phyloP scores from a whole-genome alignment of 2,113 vertebrate genomes.

The Ciconia boyciana region DNA sequence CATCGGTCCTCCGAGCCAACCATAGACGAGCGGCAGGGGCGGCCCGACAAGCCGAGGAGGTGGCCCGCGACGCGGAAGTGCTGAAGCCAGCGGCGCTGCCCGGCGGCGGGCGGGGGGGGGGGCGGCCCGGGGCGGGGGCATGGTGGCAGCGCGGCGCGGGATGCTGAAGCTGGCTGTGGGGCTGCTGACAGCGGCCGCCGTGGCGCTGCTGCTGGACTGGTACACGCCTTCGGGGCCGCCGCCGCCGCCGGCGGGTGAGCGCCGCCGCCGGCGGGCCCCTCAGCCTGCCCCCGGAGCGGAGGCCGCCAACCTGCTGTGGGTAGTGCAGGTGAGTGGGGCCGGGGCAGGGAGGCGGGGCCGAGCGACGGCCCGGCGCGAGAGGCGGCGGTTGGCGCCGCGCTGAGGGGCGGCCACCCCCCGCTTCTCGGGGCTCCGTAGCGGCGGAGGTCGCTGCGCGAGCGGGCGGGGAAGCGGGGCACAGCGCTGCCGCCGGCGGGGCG shows the following conservation, averaged over 20 bases:
- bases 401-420: not conserved
- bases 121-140: not conserved
- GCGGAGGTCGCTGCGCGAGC: not conserved
- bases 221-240: conserved; percentile 71
- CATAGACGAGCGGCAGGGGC: not conserved
- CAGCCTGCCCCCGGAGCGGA: conserved; percentile 63
- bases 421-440: not conserved
- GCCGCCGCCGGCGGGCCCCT: conserved; percentile 36
- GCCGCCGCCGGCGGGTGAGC: not conserved
- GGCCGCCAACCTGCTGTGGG: conserved; percentile 80
- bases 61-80: not conserved
- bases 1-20: not conserved
- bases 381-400: not conserved
- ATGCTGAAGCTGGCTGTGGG: conserved; percentile 54
- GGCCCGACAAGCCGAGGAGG: not conserved
- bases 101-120: not conserved
- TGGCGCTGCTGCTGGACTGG: conserved; percentile 78
- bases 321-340: conserved; percentile 79
- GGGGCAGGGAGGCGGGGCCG: not conserved
- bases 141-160: not conserved
- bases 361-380: not conserved
- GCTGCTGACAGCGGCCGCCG: conserved; percentile 68
- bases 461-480: not conserved
- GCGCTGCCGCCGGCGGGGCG: not conserved
- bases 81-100: not conserved